A percentile compares a stretch with the other conserved stretches of the same genome.
These are phyloP conservation scores for Trogon surrucura DNA, from an alignment of 2,113 vertebrate genomes.

Conservation along the genomic window DNA sequence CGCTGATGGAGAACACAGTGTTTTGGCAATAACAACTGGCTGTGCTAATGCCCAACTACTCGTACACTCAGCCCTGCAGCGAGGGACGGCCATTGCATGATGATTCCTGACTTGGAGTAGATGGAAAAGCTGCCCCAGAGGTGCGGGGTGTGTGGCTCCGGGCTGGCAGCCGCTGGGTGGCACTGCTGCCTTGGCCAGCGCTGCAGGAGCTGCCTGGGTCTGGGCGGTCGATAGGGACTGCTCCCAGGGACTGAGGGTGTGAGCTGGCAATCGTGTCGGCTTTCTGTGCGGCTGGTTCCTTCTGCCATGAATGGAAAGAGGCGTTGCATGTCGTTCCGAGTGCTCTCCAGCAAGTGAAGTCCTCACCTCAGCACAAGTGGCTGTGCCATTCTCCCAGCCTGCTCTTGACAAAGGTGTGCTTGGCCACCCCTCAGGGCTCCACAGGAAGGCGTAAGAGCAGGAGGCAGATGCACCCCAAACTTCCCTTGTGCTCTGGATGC, in stretches of 20 bases:
- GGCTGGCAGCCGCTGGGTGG: not conserved
- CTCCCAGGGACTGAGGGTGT: rapidly evolving
- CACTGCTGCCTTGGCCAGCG: not conserved
- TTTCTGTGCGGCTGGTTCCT: not conserved
- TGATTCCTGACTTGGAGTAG: rapidly evolving
- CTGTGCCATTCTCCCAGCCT: rapidly evolving
- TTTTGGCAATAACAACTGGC: rapidly evolving
- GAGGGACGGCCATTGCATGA: rapidly evolving
- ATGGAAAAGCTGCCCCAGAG: rapidly evolving
- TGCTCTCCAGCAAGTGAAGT: not conserved
- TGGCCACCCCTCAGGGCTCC: rapidly evolving
- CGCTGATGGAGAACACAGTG: rapidly evolving
- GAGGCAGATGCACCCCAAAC: not conserved
- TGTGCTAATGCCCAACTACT: rapidly evolving
- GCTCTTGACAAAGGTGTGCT: rapidly evolving
- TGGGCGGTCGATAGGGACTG: rapidly evolving
- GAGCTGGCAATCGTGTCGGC: rapidly evolving
- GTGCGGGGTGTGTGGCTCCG: not conserved
- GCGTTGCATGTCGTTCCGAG: rapidly evolving
- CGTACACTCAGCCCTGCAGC: rapidly evolving
- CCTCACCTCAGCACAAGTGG: not conserved
- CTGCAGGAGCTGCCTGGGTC: rapidly evolving
- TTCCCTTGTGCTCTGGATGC: not conserved
- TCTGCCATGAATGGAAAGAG: rapidly evolving
- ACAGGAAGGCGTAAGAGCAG: not conserved